Base-by-base conservation (phyloP, 2,113 vertebrate species). In the Lagopus leucura region DNA sequence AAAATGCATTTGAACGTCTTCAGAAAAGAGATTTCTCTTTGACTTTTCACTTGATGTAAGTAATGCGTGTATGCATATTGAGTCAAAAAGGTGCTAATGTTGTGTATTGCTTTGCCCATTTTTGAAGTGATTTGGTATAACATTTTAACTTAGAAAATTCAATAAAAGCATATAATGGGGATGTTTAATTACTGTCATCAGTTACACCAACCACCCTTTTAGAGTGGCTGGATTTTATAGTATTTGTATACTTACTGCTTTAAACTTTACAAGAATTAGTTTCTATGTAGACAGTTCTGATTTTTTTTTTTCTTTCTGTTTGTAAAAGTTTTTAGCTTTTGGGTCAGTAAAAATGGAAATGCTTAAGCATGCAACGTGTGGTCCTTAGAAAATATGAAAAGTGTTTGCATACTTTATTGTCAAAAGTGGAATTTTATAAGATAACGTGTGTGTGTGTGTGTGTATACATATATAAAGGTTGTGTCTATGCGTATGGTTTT, bases 261-360 rank as follows among this genome's bases (percentile, higher is more conserved):
- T 83, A 78, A 80, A 89, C 34, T 90, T 96, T 82, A 34, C 60
- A 77, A n/a, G 77, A 92, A 14, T 86, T 92, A 45, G 72, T 91
- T 82, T 82, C 64, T 87, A 24, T 67, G n/a, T 64, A 66, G 70
- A 43, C 30, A 8, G 30, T 78, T 92, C 20, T 72, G 18, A 10
- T 70, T 52, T 70, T 50, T 50, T 61, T 63, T 82, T 22, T 28
- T 88, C 45, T 48, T 73, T 91, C 69, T 75, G 14, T 81, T 83
- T 76, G 38, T 86, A 78, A 84, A 70, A 48, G 30, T 8, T 65
- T 82, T 92, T 78, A 45, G 34, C 30, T 88, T 50, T 50, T 64
- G 5, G 18, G 24, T 60, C 43, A 87, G 28, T 87, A 66, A 91
- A 91, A 92, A 85, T 54, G 30, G 40, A 88, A 93, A 81, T 65